Conservation (phyloP, 2,797 vertebrate species). For the Spinus olivaceus region DNA sequence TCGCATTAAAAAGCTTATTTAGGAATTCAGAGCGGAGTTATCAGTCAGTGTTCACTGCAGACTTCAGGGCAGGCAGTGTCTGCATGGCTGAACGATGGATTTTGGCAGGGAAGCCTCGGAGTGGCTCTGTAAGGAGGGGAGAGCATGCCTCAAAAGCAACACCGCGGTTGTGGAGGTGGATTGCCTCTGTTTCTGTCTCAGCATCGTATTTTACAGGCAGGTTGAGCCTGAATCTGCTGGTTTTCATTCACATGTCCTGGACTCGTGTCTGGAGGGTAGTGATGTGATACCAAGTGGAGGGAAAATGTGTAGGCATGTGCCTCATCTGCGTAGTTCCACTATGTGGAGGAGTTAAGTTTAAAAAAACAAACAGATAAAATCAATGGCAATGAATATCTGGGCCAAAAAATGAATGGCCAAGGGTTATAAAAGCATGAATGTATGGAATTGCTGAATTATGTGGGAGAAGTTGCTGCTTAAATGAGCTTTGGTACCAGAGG, state of each 20-base stretch:
- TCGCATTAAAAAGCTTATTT: background rate
- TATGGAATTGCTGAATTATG: background rate
- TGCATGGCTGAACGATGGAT: background rate
- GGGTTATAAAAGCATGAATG: background rate
- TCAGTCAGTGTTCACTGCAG: accelerated
- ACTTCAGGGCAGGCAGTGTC: background rate
- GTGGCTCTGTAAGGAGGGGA: background rate
- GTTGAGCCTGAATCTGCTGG: background rate
- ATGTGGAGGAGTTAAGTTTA: background rate
- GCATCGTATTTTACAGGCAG: background rate
- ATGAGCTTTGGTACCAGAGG: background rate
- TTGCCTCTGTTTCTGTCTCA: background rate
- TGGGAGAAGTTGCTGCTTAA: background rate
- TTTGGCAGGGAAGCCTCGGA: background rate
- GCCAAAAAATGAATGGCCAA: background rate
- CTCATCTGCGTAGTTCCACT: background rate
- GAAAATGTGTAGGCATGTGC: background rate
- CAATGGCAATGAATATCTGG: background rate
- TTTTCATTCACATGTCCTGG: background rate
- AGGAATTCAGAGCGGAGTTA: background rate
- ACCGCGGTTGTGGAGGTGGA: accelerated
- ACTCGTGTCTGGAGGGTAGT: background rate
- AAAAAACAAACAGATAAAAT: background rate
- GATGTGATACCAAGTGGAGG: background rate
- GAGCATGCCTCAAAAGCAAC: background rate